A percentile compares a stretch with the other conserved stretches of the same genome.
phyloP scores from a whole-genome alignment of 2,797 vertebrate genomes.

The Merluccius polli region DNA sequence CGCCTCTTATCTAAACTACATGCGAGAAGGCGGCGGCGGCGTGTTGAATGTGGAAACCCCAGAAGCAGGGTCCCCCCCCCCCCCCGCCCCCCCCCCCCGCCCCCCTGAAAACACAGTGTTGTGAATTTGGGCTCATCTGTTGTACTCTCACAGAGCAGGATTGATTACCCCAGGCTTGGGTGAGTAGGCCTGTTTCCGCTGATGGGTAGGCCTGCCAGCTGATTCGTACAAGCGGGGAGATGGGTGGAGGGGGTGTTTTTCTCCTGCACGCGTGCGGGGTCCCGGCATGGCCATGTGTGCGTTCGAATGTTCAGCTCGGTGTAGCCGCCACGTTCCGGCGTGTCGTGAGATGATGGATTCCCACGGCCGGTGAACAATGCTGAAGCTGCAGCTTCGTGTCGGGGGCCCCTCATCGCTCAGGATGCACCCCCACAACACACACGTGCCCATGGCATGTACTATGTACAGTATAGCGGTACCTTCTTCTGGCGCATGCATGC shows the following conservation, averaged over 20 bases:
- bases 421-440: background rate
- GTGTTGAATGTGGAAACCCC: background rate
- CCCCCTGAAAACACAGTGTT: slow-evolving; percentile 4
- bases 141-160: slow-evolving; percentile 31
- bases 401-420: background rate
- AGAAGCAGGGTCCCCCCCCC: background rate
- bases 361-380: slow-evolving; percentile 44
- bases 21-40: background rate
- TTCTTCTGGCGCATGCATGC: background rate
- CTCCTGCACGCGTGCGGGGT: slow-evolving; percentile 7
- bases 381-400: slow-evolving; percentile 57
- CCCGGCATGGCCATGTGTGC: background rate
- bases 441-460: background rate
- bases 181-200: slow-evolving; percentile 22
- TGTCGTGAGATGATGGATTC: slow-evolving; percentile 65
- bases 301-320: background rate
- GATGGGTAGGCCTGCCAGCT: slow-evolving; percentile 38
- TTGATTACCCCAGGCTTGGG: slow-evolving; percentile 49
- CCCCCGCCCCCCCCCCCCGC: too few species aligned
- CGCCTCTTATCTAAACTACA: background rate
- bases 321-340: slow-evolving; percentile 24
- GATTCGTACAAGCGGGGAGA: slow-evolving; percentile 10
- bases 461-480: too few species aligned
- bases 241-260: slow-evolving; percentile 1
- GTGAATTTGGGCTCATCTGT: slow-evolving; percentile 15